Evolutionary conservation across 2,797 vertebrate species (phyloP), one percentile per base, ranked within the genome.

Genomic region (Ceryle rudis): DNA sequence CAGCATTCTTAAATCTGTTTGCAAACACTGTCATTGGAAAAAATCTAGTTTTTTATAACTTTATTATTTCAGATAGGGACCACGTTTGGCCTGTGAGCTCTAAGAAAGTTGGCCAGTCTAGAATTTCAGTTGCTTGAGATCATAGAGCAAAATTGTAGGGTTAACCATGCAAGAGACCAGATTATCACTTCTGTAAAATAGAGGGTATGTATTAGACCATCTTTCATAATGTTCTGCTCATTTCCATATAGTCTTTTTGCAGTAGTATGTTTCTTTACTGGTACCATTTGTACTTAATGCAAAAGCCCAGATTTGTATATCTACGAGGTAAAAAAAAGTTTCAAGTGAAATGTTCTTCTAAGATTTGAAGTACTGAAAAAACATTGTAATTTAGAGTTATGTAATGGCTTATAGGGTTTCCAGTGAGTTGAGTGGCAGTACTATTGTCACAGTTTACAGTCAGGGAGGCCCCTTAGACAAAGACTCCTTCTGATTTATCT

Each of bases 351-450:
- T 67, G 4, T 52, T 91, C n/a, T 97, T 73, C 4, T 35, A 91
- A 85, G 26, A 47, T 92, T 66, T 96, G 42, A 86, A 92, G 33
- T 57, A 86, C 11, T 81, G 70, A 71, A 14, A 81, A 95, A 96
- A 82, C 20, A 10, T 19, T 86, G n/a, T 71, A 84, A 90, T 83
- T 94, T 81, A 70, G 41, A 89, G 25, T 91, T 94, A 69, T 33
- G 57, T 72, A 86, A 52, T 13, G 15, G 26, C 7, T 93, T 86
- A 60, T 28, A 79, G 89, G 39, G 14, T 69, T 94, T 69, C 60
- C 49, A 72, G 29, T 23, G 57, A 90, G 23, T 41, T 95, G 52
- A 96, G 31, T 83, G 86, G 21, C 31, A 80, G 21, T 7, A 66
- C 39, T 62, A 55, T 80, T 39, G 39, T 39, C 39, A 39, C 39